phyloP scores from a whole-genome alignment of 2,113 vertebrate genomes.

The Mesoclemmys tuberculata region DNA sequence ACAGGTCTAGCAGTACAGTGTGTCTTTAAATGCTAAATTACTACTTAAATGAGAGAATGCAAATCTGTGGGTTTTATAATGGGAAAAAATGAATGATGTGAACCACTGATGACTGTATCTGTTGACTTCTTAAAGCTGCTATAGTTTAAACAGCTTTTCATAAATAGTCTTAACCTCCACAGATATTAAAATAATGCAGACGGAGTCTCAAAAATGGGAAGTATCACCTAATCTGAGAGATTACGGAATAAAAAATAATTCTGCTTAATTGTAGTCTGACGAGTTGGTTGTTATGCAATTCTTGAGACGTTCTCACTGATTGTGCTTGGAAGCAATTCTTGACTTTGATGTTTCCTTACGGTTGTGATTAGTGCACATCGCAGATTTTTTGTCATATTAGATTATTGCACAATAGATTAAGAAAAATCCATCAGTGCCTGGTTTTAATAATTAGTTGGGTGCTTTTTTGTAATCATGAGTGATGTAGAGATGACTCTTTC shows the following conservation, averaged over 20 bases:
- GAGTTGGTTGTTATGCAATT: background rate
- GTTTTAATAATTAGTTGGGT: background rate
- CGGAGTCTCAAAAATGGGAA: background rate
- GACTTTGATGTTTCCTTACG: background rate
- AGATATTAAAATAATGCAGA: background rate
- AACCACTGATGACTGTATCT: background rate
- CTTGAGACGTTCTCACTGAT: background rate
- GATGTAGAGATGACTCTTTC: background rate
- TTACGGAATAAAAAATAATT: background rate
- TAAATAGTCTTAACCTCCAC: background rate
- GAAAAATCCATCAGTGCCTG: background rate
- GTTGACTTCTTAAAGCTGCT: background rate
- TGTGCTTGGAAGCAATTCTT: background rate
- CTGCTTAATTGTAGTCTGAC: background rate
- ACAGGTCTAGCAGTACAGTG: background rate
- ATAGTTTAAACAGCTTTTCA: background rate
- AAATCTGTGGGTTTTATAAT: slow-evolving; percentile 4
- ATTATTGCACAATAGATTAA: background rate
- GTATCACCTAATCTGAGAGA: background rate
- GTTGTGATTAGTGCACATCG: background rate
- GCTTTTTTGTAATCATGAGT: background rate
- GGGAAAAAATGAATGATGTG: background rate
- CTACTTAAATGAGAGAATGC: background rate
- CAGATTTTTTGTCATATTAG: background rate
- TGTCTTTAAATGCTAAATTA: background rate